Conservation (phyloP, 2,797 vertebrate species). For the Chaenodraco wilsoni region DNA sequence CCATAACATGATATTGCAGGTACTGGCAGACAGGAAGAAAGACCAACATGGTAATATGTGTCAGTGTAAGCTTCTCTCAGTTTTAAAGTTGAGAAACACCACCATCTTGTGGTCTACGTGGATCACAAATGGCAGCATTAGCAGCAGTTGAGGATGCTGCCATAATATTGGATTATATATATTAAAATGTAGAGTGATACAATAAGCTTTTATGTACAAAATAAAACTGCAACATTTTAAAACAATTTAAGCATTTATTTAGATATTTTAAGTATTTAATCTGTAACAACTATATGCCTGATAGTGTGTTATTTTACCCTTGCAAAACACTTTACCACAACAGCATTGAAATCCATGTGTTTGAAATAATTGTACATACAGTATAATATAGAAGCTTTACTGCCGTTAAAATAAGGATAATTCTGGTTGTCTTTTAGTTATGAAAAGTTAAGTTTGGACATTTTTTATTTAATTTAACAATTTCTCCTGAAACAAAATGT, state of each 20-base stretch:
- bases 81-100: slow-evolving; percentile 1
- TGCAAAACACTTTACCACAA: not conserved
- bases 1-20: too few species aligned
- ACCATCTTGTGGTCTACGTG: slow-evolving; percentile 51
- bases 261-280: not conserved
- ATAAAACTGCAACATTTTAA: not conserved
- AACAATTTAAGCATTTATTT: not conserved
- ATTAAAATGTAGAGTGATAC: not conserved
- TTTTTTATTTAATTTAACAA: slow-evolving; percentile 40
- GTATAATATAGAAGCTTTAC: not conserved
- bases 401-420: not conserved
- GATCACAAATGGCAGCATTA: not conserved
- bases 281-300: not conserved
- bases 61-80: not conserved
- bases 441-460: not conserved
- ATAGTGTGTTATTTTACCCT: not conserved
- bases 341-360: not conserved
- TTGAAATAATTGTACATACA: not conserved
- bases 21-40: too few species aligned
- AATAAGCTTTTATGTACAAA: not conserved
- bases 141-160: not conserved
- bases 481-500: slow-evolving; percentile 21
- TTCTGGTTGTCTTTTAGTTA: not conserved
- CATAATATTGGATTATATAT: not conserved
- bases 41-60: too few species aligned